Evolutionary conservation across 2,888 invertebrate genomes (phyloP), one percentile per base, ranked within the genome.

Genomic region (Morpho deidamia): DNA sequence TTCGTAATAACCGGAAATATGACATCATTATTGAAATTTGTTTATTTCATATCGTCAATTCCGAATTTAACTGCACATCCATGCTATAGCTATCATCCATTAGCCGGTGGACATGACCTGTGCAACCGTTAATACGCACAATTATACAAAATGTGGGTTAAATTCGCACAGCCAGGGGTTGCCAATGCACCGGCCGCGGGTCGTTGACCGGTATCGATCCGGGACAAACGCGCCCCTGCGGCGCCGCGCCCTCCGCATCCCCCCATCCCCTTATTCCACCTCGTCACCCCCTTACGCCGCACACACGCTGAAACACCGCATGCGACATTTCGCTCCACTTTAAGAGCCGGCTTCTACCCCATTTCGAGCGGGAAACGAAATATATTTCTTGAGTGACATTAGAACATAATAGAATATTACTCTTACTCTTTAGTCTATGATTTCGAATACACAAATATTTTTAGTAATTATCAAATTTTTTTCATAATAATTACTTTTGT

Each of bases 161-260:
- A 83, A 86, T 84, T 86, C 83, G 80, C 77, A 70, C 67, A 68
- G 56, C 57, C 66, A 63, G 67, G 70, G 72, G 73, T 71, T 78
- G 78, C 74, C 81, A 77, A 71, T 83, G 85, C 85, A 83, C 79
- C 83, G 83, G 77, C 76, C 76, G 70, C 78, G 82, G 88, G 84
- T 88, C 87, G 78, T 82, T 80, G 87, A 78, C 87, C 87, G 83
- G 71, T 86, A 89, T 89, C 87, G 88, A 89, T 83, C 88, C 80
- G 32, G 53, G 57, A 71, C 77, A 80, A 70, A 75, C 78, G 73
- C 79, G 76, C 77, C 78, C 76, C 78, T 70, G 74, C 75, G 76
- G 76, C 76, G 75, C 77, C 79, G 74, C 81, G 64, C 74, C 78
- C 73, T 51, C 55, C 46, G 47, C 55, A 46, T 35, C 57, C 56